Evolutionary conservation across 2,113 vertebrate species (phyloP).

Genomic region (Riparia riparia): DNA sequence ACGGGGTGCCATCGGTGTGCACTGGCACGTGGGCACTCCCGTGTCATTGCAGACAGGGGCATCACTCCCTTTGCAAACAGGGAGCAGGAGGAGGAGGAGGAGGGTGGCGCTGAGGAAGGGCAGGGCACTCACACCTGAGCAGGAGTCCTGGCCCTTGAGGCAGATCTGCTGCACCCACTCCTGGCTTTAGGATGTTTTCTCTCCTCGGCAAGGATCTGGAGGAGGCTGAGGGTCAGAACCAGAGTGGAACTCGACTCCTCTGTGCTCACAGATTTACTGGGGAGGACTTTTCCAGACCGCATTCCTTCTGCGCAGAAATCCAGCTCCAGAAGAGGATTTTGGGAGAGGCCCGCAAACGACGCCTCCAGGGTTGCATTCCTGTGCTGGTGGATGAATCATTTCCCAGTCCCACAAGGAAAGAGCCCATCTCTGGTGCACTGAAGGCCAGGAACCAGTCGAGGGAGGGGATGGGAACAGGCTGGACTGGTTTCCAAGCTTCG

Average conservation of each 20-base stretch:
- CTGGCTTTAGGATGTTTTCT: not conserved
- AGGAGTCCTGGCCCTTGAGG: not conserved
- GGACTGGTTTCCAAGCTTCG: not conserved
- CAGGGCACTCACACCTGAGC: not conserved
- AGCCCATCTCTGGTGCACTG: not conserved
- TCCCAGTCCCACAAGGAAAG: not conserved
- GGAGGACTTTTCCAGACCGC: not conserved
- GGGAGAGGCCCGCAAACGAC: not conserved
- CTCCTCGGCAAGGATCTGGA: not conserved
- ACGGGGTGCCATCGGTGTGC: accelerated
- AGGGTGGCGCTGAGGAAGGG: not conserved
- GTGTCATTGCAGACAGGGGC: accelerated
- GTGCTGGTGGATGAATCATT: conserved; percentile 9
- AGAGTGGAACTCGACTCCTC: not conserved
- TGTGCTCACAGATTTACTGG: not conserved
- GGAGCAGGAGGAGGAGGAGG: not conserved
- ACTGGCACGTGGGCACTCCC: not conserved
- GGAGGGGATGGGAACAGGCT: not conserved
- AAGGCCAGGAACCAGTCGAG: not conserved
- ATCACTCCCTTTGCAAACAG: not conserved
- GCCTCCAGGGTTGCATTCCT: conserved; percentile 39
- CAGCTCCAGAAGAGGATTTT: not conserved
- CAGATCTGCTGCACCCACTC: not conserved
- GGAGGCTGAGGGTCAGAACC: not conserved
- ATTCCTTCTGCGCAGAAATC: not conserved